phyloP scores from a whole-genome alignment of 2,888 invertebrate genomes.

The Cheilosia vulpina region DNA sequence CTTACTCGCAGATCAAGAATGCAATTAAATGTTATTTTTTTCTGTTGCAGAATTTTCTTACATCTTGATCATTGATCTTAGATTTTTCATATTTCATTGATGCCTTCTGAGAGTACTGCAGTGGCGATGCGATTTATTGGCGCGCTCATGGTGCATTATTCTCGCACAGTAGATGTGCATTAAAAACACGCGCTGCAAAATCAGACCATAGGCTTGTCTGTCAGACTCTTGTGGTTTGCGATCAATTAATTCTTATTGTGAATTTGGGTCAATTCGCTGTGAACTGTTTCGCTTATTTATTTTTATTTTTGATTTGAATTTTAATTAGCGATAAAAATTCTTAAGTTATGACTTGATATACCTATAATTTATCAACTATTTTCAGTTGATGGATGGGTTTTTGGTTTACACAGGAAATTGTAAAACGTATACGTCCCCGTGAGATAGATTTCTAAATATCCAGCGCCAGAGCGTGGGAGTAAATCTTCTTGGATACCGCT shows the following conservation, averaged over 20 bases:
- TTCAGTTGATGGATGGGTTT: conserved; percentile 9
- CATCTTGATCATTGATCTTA: conserved; percentile 46
- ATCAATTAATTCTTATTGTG: conserved; percentile 71
- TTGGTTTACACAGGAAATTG: conserved; percentile 5
- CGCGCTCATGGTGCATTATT: conserved; percentile 21
- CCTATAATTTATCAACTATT: neutral
- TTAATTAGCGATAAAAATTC: conserved; percentile 49
- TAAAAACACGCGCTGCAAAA: conserved; percentile 3
- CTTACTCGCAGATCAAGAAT: conserved; percentile 66
- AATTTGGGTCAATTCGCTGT: conserved; percentile 68
- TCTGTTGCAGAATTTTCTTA: conserved; percentile 6
- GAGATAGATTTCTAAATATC: neutral
- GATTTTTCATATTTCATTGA: conserved; percentile 63
- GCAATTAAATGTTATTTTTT: conserved; percentile 56
- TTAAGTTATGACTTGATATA: conserved; percentile 1
- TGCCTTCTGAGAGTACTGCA: conserved; percentile 22
- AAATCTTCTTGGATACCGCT: conserved; percentile 37
- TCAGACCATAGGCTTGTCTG: conserved; percentile 18
- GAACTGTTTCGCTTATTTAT: conserved; percentile 33
- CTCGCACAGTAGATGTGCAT: conserved; percentile 11
- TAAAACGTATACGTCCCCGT: neutral
- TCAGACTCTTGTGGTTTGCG: conserved; percentile 60
- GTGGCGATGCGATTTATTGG: conserved; percentile 33
- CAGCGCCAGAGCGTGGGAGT: conserved; percentile 9
- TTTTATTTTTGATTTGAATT: conserved; percentile 12